Evolutionary conservation across 2,113 vertebrate genomes (phyloP).

Genomic region (Lipotes vexillifer): DNA sequence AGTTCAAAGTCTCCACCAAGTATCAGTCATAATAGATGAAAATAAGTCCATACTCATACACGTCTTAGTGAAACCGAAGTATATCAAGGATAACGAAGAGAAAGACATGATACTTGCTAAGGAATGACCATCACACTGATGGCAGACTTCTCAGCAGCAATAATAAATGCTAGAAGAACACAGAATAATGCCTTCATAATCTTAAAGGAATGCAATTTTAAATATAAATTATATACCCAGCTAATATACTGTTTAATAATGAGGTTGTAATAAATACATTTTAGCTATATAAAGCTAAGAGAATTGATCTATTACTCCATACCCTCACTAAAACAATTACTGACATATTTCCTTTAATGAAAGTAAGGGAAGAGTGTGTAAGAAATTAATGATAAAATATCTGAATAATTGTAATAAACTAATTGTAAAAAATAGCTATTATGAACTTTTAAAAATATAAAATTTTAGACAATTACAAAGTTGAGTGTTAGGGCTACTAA

Average conservation of each 20-base stretch:
- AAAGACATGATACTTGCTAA: background rate
- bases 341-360: background rate
- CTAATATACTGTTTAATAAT: background rate
- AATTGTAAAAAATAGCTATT: background rate
- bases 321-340: background rate
- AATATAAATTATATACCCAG: background rate
- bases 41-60: background rate
- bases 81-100: background rate
- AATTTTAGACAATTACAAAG: background rate
- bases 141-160: background rate
- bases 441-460: background rate
- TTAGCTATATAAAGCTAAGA: background rate
- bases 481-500: background rate
- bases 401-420: background rate
- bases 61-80: background rate
- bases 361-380: background rate
- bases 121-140: background rate
- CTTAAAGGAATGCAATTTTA: background rate
- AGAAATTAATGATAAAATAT: background rate
- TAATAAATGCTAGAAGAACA: background rate
- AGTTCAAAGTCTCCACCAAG: background rate
- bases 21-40: background rate
- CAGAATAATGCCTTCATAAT: background rate
- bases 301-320: background rate
- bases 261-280: background rate